Base-by-base conservation (phyloP, 2,797 vertebrate species). In the Dendrocincla fuliginosa region DNA sequence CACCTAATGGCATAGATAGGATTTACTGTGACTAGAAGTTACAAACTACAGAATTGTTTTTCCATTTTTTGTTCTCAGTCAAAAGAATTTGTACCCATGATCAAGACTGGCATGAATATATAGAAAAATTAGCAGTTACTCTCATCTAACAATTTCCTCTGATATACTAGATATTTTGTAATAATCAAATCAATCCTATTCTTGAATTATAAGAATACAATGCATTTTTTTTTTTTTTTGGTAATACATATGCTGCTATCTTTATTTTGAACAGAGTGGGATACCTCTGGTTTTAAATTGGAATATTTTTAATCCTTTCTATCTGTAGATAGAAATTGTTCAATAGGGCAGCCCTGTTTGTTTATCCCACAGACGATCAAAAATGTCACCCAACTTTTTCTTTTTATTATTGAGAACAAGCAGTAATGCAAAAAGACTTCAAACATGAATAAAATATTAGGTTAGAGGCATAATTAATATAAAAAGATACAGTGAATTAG, bases 381-480 rank as follows among this genome's bases (percentile, higher is more conserved):
- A 81, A 76, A 59, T 9, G 90, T 94, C 53, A 79, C 47, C 20
- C 12, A 65, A 50, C 1, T 23, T 88, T 96, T 84, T 77, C 94
- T 47, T 13, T 46, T 47, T 94, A 59, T 95, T 97, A 69, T 63
- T 94, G 30, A 64, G 56, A 93, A 77, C 37, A 96, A 84, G 52
- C 76, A 84, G 50, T 82, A 95, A 89, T 76, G 69, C 41, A 97
- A 97, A 96, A 91, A 93, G n/a, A 74, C 89, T 96, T 97, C 53
- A 87, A 68, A 92, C 47, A 96, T 97, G 79, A 96, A 97, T 96
- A 97, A 98, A 97, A 97, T 93, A 97, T 97, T 96, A 97, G n/a
- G 30, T 64, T 84, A 90, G 61, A 87, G 25, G 53, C 33, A 8
- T 96, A 97, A 97, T 97, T 97, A 97, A 94, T 97, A 96, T 93